A percentile compares a stretch with the other conserved stretches of the same genome.
Evolutionary conservation across 2,113 vertebrate species (phyloP).

Genomic region (Anolis carolinensis): DNA sequence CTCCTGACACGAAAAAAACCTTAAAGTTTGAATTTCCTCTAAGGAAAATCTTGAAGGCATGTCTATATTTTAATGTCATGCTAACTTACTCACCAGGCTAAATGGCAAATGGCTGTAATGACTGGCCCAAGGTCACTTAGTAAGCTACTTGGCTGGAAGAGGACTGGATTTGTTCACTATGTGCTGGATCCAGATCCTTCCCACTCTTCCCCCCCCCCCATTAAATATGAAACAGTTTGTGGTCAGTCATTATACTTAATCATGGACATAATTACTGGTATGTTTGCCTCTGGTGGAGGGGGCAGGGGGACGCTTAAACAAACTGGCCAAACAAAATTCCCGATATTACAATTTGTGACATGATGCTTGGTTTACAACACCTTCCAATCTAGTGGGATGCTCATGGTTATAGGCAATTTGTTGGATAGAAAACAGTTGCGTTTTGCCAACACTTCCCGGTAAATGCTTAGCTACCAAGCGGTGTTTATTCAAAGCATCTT

Average conservation of each 20-base stretch:
- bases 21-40: neutral
- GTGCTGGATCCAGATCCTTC: too few species aligned
- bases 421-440: neutral
- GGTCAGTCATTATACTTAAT: neutral
- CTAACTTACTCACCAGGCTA: neutral
- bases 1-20: too few species aligned
- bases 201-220: neutral
- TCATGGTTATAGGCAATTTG: neutral
- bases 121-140: neutral
- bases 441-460: neutral
- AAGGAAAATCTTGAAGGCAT: neutral
- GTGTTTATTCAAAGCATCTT: neutral
- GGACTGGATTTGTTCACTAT: neutral
- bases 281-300: too few species aligned
- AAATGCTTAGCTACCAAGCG: constrained; percentile 5
- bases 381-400: neutral
- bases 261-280: neutral
- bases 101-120: neutral
- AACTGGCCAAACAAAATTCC: neutral
- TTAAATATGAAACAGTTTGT: neutral
- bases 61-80: neutral
- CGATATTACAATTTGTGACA: neutral
- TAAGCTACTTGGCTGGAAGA: neutral
- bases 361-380: neutral
- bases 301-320: neutral